phyloP scores from a whole-genome alignment of 1,140 invertebrate genomes.

The Belonocnema kinseyi region DNA sequence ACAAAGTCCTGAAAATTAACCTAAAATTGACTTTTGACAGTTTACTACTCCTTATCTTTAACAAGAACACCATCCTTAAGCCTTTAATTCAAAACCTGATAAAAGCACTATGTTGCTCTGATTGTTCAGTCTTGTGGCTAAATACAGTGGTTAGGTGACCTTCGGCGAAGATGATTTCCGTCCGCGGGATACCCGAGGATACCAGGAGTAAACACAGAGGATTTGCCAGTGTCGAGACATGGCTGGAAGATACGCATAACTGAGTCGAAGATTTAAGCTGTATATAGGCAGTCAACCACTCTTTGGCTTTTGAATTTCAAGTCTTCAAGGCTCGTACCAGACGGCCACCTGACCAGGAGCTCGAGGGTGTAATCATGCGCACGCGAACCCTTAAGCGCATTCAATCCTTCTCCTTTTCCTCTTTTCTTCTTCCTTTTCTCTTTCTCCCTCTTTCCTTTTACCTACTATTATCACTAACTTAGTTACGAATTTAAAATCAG shows the following conservation, averaged over 20 bases:
- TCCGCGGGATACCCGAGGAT: neutral
- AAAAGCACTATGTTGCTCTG: neutral
- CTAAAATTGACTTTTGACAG: neutral
- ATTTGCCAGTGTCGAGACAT: slow-evolving; percentile 18
- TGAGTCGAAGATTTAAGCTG: slow-evolving; percentile 10
- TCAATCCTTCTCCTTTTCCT: slow-evolving; percentile 40
- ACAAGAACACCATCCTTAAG: neutral
- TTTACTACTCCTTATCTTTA: slow-evolving; percentile 18
- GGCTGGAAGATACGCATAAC: slow-evolving; percentile 25
- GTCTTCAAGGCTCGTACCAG: slow-evolving; percentile 56
- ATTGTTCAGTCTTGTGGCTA: neutral
- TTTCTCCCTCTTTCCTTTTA: neutral
- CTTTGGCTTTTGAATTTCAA: slow-evolving; percentile 60
- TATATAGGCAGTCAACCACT: slow-evolving; percentile 38
- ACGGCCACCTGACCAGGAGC: slow-evolving; percentile 67
- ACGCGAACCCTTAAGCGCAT: slow-evolving; percentile 62
- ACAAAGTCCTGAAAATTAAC: no score
- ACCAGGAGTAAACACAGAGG: slow-evolving; percentile 3
- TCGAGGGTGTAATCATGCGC: slow-evolving; percentile 68
- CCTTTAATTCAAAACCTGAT: neutral
- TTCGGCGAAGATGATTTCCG: slow-evolving; percentile 5
- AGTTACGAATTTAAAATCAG: no score
- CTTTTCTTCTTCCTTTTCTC: slow-evolving; percentile 21
- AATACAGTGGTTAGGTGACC: slow-evolving; percentile 24
- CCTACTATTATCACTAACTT: neutral